phyloP scores from a whole-genome alignment of 1,140 invertebrate genomes.

The Euwallacea similis region DNA sequence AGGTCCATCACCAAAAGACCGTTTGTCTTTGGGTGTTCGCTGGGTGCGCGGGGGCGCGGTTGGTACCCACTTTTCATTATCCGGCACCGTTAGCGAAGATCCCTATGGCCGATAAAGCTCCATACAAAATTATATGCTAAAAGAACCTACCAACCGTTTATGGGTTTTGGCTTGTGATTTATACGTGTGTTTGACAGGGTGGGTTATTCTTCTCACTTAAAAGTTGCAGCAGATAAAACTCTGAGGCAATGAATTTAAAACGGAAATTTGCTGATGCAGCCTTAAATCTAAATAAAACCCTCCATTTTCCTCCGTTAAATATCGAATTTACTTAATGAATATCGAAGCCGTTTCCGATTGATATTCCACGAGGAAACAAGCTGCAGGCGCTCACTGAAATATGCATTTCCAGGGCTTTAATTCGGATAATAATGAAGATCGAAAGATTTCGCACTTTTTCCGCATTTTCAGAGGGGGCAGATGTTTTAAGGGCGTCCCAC shows the following conservation, averaged over 20 bases:
- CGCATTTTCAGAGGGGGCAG: neutral
- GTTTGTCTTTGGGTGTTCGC: neutral
- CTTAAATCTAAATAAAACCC: neutral
- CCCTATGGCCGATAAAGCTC: neutral
- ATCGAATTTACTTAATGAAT: constrained; percentile 3
- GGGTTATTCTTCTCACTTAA: too few species aligned
- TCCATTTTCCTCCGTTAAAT: neutral
- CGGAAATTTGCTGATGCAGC: neutral
- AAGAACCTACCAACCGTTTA: neutral
- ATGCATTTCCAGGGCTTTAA: neutral
- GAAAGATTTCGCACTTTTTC: constrained; percentile 2
- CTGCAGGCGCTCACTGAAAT: neutral
- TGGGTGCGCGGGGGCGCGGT: too few species aligned
- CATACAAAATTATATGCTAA: constrained; percentile 4
- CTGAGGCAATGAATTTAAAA: too few species aligned
- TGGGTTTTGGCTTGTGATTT: constrained; percentile 4
- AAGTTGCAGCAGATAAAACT: too few species aligned
- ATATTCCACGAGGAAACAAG: neutral
- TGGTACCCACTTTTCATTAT: neutral
- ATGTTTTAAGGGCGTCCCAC: constrained; percentile 3
- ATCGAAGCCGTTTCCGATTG: neutral
- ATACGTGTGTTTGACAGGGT: neutral
- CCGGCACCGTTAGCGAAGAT: constrained; percentile 4
- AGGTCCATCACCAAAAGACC: too few species aligned
- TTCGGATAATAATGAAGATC: neutral